Percentiles rank a stretch among this genome's conserved stretches.
phyloP scores from a whole-genome alignment of 1,140 invertebrate genomes.

The Pogonomyrmex californicus region DNA sequence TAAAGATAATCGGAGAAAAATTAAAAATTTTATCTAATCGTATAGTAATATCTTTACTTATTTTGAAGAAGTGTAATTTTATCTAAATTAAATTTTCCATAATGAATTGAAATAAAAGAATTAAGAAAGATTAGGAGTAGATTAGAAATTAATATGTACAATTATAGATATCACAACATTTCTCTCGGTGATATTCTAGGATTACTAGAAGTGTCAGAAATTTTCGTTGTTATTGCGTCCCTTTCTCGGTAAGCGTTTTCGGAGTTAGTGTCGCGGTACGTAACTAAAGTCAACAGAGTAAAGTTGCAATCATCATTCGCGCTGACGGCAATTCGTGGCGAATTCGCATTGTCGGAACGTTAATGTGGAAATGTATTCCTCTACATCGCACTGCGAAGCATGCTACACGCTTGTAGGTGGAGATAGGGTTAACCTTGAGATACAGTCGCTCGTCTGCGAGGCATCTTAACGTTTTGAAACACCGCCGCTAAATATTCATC shows the following conservation, averaged over 20 bases:
- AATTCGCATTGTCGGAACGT: conserved; percentile 52
- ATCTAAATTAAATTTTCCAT: not conserved
- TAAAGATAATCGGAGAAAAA: not conserved
- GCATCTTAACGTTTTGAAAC: conserved; percentile 72
- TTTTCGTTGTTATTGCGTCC: conserved; percentile 26
- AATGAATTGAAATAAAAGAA: not conserved
- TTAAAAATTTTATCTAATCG: not conserved
- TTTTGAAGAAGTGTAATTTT: not conserved
- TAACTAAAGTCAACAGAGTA: conserved; percentile 56
- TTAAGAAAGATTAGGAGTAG: not conserved
- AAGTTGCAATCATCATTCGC: conserved; percentile 48
- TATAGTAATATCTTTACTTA: not conserved
- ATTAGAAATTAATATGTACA: not conserved
- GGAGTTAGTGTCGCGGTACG: conserved; percentile 7
- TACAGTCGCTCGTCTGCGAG: conserved; percentile 61
- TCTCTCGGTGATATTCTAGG: not conserved
- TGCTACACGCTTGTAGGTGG: conserved; percentile 40
- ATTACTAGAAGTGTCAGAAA: not conserved
- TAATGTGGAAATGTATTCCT: conserved; percentile 49
- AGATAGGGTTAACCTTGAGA: conserved; percentile 61
- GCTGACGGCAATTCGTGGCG: conserved; percentile 24
- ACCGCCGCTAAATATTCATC: conserved; percentile 74
- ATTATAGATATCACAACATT: not conserved
- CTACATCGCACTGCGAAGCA: conserved; percentile 63
- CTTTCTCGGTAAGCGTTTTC: not conserved